Base-by-base conservation (phyloP, 2,113 vertebrate species). In the Microcebus jonahi region DNA sequence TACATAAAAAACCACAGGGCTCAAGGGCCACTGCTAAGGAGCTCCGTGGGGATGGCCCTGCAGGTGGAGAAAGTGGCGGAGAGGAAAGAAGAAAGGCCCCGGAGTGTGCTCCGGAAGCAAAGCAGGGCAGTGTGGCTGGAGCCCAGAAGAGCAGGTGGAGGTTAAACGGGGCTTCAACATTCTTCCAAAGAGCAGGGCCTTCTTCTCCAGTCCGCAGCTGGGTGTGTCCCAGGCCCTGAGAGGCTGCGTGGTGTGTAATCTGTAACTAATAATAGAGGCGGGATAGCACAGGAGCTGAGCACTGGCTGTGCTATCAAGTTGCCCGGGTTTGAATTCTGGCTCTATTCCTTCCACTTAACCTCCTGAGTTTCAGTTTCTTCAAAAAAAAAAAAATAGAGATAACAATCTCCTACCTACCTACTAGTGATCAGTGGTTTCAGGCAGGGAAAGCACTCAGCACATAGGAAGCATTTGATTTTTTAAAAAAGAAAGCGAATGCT, bases 241-340 rank as follows among this genome's bases (percentile, higher is more conserved):
- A 87, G 55, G 13, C 70, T 42, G 5, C 8, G 50, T 39, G 23
- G 34, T 80, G 55, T 18, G 23, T 39, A 39, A 55, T 91, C 57
- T 50, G 96, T 95, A 36, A 68, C 97, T 97, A 97, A 96, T 87
- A 97, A 97, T 97, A 97, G 96, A 80, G 23, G 55, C 77, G 53
- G 36, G 90, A 80, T 59, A 59, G 57, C 45, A 45, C 10, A 5
- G 13, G 14, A 82, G 82, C 91, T n/a, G 23, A 53, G 39, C 2
- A n/a, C 3, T 18, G 34, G 63, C 59, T 67, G 2, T 6, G 14
- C 88, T 94, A 75, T 97, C 95, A 18, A 29, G 27, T 97, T 92
- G 67, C 93, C 12, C 0, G 15, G 39, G 15, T 81, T 55, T 76
- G 67, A 70, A 88, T 63, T 77, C 67, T 17, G 8, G n/a, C 73